These are phyloP conservation scores for Ptychobarbus kaznakovi DNA, from an alignment of 2,797 vertebrate genomes.

Conservation along the genomic window DNA sequence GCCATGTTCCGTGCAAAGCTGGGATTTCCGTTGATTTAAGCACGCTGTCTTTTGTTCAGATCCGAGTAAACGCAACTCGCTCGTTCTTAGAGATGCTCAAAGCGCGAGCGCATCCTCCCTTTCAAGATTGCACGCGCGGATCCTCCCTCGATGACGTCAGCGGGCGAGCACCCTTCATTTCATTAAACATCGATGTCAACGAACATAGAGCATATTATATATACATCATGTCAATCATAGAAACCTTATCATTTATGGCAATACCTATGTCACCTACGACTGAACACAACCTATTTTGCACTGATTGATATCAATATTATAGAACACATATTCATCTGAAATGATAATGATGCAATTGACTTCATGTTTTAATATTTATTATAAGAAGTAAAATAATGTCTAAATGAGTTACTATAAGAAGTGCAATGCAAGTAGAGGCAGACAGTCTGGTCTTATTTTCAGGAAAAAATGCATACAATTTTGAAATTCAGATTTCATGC, in stretches of 20 bases:
- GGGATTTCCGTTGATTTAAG: neutral
- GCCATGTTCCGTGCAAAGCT: constrained; percentile 66
- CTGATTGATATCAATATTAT: no score
- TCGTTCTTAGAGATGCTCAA: constrained; percentile 32
- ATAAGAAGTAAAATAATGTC: neutral
- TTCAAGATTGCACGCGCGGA: neutral
- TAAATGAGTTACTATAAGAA: neutral
- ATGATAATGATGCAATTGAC: neutral
- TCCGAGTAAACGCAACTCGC: neutral
- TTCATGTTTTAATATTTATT: neutral
- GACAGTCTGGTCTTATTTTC: neutral
- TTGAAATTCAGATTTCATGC: neutral
- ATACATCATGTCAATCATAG: neutral
- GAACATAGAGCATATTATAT: neutral
- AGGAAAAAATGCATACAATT: neutral
- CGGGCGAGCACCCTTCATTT: neutral
- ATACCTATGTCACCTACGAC: neutral
- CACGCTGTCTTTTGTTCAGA: neutral
- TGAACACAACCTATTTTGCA: no score
- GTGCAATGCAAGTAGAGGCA: neutral
- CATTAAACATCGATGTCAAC: neutral
- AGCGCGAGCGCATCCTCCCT: constrained; percentile 32
- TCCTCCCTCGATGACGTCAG: constrained; percentile 40
- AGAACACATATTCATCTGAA: no score
- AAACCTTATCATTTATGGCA: neutral